Conservation (phyloP, 2,797 vertebrate species). For the Enteromius treurensis region DNA sequence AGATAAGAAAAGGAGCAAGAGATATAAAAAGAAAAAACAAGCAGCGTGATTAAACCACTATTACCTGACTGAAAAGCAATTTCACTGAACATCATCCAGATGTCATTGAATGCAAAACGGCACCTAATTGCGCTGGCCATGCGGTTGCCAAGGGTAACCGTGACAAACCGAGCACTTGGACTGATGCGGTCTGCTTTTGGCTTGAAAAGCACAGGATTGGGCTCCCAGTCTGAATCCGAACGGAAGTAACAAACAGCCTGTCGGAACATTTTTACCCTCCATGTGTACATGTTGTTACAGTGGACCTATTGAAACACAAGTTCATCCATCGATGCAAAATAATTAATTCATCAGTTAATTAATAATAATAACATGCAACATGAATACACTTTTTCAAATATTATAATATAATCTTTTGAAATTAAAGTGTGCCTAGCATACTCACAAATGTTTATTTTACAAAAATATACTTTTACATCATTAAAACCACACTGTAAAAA, state of each 20-base stretch:
- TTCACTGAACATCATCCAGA: slow-evolving; percentile 98
- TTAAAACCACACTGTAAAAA: no score
- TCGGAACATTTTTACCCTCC: slow-evolving; percentile 91
- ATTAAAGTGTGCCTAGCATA: no score
- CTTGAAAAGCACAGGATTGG: slow-evolving; percentile 80
- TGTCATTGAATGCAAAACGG: slow-evolving; percentile 89
- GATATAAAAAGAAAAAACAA: background rate
- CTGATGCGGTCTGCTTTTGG: slow-evolving; percentile 83
- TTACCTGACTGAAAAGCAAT: slow-evolving; percentile 83
- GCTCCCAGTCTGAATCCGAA: slow-evolving; percentile 89
- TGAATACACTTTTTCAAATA: no score
- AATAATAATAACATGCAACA: no score
- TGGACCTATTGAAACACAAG: slow-evolving; percentile 84
- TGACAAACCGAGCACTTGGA: slow-evolving; percentile 90
- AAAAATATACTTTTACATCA: no score
- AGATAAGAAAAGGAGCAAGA: background rate
- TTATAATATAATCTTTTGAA: no score
- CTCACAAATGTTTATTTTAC: no score
- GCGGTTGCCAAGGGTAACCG: slow-evolving; percentile 87
- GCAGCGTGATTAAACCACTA: background rate
- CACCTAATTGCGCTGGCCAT: slow-evolving; percentile 93
- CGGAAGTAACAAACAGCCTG: slow-evolving; percentile 92
- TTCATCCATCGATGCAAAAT: background rate
- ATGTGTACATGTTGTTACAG: slow-evolving; percentile 96
- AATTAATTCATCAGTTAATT: no score